phyloP scores from a whole-genome alignment of 2,797 vertebrate genomes.

The Phrynocephalus guinanensis region DNA sequence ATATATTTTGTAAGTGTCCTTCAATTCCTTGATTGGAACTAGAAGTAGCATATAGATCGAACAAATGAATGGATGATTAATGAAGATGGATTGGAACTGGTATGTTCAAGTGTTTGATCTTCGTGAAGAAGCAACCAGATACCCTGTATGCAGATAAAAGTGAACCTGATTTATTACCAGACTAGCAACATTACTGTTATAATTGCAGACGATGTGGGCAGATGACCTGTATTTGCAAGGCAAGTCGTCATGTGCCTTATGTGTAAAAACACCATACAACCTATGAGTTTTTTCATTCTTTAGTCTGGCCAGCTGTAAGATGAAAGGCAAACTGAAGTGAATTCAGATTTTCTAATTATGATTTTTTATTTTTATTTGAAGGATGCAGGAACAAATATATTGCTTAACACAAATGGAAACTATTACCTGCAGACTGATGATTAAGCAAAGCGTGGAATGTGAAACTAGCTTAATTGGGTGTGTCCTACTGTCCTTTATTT shows the following conservation, averaged over 20 bases:
- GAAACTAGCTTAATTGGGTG: not conserved
- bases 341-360: not conserved
- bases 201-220: no score
- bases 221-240: not conserved
- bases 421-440: fast-evolving
- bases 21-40: no score
- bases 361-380: not conserved
- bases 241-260: not conserved
- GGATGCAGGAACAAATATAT: fast-evolving
- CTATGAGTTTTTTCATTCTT: not conserved
- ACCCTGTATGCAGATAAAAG: not conserved
- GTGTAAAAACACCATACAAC: no score
- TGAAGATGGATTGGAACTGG: slow-evolving; percentile 1
- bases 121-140: slow-evolving; percentile 22
- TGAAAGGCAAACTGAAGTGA: fast-evolving
- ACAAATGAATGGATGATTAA: not conserved
- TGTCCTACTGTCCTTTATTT: not conserved
- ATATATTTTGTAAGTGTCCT: no score
- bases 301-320: not conserved
- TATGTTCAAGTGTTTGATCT: slow-evolving; percentile 6
- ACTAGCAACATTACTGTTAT: not conserved
- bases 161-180: not conserved
- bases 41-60: no score
- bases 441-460: not conserved
- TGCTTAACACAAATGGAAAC: not conserved